Base-by-base conservation (phyloP, 2,888 invertebrate genomes). In the Ischnus inquisitorius region DNA sequence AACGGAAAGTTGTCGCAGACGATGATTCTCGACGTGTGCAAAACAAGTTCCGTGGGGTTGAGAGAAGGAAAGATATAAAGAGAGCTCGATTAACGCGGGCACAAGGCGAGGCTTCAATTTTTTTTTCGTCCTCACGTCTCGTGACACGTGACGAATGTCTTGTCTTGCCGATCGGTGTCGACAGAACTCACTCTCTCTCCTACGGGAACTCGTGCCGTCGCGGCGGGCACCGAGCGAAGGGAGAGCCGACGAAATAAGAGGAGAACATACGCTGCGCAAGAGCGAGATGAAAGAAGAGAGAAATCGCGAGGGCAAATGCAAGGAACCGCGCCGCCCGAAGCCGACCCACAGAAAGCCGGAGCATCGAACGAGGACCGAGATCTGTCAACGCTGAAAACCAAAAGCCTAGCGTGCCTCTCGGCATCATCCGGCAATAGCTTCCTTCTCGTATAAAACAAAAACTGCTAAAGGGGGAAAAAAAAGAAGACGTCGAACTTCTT, bases 111-210 rank as follows among this genome's bases (percentile, higher is more conserved):
- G 83, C 79, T 82, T 85, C 84, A 81, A 84, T 86, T 79, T 86
- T 82, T n/a, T 67, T 79, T 77, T 79, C 85, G 84, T 85, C 76
- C 77, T 57, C 75, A 80, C 82, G 84, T 65, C 74, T 84, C 78
- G 84, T 81, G 84, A 84, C 84, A 86, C 85, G 86, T 88, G 89
- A 89, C 89, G 89, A 86, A 88, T 88, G 89, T 89, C 89, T 87
- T 86, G 88, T 89, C 87, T 83, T 83, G 81, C 82, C 88, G 88
- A 89, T 88, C 86, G 87, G 83, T 87, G 89, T 88, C 88, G 89
- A 89, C 89, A 87, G 86, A 87, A 79, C 82, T 86, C 82, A 79
- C 83, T 74, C 72, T 77, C 78, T 71, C 69, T 85, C 60, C 80
- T 80, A 67, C 83, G 80, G 43, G 60, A 76, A 83, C 82, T 79